Evolutionary conservation across 2,888 invertebrate genomes (phyloP).

Genomic region (Xestia xanthographa): DNA sequence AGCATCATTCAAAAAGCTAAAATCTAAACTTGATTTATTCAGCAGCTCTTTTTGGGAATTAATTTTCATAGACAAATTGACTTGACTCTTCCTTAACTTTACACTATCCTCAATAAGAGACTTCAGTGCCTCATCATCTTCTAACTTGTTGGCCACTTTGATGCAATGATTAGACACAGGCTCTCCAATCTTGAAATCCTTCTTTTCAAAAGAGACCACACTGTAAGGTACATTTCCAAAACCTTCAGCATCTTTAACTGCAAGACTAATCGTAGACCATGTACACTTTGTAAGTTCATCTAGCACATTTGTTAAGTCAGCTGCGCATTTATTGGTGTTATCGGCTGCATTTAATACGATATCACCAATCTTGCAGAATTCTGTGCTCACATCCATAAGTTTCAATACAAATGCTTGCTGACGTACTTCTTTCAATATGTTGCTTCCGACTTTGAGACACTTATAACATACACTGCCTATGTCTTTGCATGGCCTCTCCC

Average conservation of each 20-base stretch:
- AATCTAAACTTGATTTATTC: conserved; percentile 79
- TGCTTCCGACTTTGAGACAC: conserved; percentile 89
- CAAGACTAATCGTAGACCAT: conserved; percentile 85
- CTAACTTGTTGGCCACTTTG: conserved; percentile 72
- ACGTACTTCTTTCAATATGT: conserved; percentile 85
- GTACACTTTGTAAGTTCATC: conserved; percentile 82
- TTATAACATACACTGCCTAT: conserved; percentile 91
- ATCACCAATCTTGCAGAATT: conserved; percentile 84
- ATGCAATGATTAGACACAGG: conserved; percentile 81
- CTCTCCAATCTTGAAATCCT: conserved; percentile 87
- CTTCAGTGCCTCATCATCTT: conserved; percentile 80
- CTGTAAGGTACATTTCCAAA: conserved; percentile 84
- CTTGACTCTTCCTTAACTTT: conserved; percentile 81
- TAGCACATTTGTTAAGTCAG: conserved; percentile 75
- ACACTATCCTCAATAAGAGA: conserved; percentile 86
- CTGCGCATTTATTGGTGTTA: conserved; percentile 80
- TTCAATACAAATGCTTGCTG: conserved; percentile 85
- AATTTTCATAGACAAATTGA: conserved; percentile 78
- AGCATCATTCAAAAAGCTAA: conserved; percentile 82
- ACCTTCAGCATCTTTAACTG: conserved; percentile 80
- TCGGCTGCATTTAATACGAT: conserved; percentile 82
- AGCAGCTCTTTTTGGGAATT: conserved; percentile 81
- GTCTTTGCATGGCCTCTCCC: conserved; percentile 85
- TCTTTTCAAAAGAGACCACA: conserved; percentile 86
- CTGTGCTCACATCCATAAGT: conserved; percentile 84